Conservation (phyloP, 2,797 vertebrate species). For the Agapornis canus region DNA sequence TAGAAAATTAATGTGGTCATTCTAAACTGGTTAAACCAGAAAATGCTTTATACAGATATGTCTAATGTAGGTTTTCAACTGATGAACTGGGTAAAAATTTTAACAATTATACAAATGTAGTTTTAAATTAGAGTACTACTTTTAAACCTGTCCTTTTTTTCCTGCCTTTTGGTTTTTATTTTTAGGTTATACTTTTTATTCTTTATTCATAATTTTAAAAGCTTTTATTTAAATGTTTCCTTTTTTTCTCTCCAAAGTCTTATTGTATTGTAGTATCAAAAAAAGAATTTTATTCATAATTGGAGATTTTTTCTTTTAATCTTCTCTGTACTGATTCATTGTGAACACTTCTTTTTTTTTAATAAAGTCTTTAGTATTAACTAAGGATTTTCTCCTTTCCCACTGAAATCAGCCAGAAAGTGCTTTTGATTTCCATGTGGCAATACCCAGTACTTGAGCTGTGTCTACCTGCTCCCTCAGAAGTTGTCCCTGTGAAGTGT, state of each 20-base stretch:
- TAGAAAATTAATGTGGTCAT: conserved; percentile 75
- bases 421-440: not conserved
- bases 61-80: conserved; percentile 64
- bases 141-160: conserved; percentile 55
- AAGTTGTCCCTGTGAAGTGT: not conserved
- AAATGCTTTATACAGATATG: conserved; percentile 68
- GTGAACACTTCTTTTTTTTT: not conserved
- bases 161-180: conserved; percentile 38
- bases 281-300: conserved; percentile 27
- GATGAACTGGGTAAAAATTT: conserved; percentile 34
- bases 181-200: conserved; percentile 25
- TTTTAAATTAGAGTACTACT: conserved; percentile 38
- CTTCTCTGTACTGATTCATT: conserved; percentile 30
- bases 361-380: not conserved
- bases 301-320: not conserved
- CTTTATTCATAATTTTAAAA: conserved; percentile 45
- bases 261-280: not conserved
- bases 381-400: not conserved
- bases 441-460: not conserved
- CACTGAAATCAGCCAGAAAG: not conserved
- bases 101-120: conserved; percentile 54
- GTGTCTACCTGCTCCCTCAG: not conserved
- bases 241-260: conserved; percentile 1
- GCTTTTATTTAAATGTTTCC: conserved; percentile 49
- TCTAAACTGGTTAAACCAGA: conserved; percentile 71